Evolutionary conservation across 2,113 vertebrate genomes (phyloP).

Genomic region (Lampris incognitus): DNA sequence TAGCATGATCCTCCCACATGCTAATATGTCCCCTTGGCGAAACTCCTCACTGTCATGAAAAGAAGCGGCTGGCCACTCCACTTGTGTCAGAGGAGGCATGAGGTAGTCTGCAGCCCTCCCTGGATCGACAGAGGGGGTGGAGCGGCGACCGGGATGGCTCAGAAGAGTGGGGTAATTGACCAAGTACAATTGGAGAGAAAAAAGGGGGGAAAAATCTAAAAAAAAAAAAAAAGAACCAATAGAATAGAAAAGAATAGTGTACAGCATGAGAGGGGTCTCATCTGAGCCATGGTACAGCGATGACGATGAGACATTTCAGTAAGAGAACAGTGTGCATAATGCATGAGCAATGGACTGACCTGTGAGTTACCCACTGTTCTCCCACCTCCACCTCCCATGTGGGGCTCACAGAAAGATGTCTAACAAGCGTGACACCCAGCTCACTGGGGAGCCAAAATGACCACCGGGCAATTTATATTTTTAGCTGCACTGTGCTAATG

Average conservation of each 20-base stretch:
- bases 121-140: no score
- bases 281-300: neutral
- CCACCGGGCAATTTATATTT: conserved; percentile 62
- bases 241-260: neutral
- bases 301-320: no score
- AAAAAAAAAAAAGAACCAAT: neutral
- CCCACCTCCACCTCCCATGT: conserved; percentile 7
- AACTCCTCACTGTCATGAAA: no score
- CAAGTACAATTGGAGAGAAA: no score
- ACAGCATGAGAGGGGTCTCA: neutral
- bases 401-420: conserved; percentile 19
- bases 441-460: conserved; percentile 57
- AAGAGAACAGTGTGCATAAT: neutral
- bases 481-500: conserved; percentile 36
- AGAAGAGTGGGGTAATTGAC: no score
- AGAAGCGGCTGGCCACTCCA: no score
- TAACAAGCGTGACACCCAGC: conserved; percentile 18
- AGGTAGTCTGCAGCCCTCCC: no score
- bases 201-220: neutral
- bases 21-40: no score
- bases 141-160: no score
- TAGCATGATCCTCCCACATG: no score
- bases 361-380: conserved; percentile 12
- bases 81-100: no score
- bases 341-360: conserved; percentile 24